Evolutionary conservation across 2,888 invertebrate genomes (phyloP).

Genomic region (Oscheius myriophilus): DNA sequence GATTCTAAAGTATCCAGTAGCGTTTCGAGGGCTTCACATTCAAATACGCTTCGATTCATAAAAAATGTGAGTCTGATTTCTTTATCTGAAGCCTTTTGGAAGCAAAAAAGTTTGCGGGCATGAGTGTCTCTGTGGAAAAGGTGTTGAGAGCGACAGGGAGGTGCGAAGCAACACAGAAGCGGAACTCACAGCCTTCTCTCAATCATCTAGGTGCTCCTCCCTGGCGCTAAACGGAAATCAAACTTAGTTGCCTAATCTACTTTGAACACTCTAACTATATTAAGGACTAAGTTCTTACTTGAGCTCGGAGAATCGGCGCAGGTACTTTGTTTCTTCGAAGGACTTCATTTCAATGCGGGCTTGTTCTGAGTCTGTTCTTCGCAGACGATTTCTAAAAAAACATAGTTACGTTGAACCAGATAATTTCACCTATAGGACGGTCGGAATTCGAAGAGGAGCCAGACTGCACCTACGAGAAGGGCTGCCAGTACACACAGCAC

Average conservation of each 20-base stretch:
- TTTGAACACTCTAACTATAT: not conserved
- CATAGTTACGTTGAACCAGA: not conserved
- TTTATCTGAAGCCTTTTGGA: too few relatives aligned
- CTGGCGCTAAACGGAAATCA: conserved; percentile 7
- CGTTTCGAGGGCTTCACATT: too few relatives aligned
- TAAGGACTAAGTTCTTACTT: conserved; percentile 39
- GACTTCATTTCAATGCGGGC: conserved; percentile 46
- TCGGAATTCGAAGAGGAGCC: conserved; percentile 51
- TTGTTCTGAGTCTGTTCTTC: conserved; percentile 46
- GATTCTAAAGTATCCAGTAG: too few relatives aligned
- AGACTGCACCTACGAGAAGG: conserved; percentile 38
- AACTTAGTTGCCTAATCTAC: not conserved
- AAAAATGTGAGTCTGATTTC: too few relatives aligned
- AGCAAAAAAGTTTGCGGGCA: too few relatives aligned
- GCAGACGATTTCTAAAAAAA: conserved; percentile 47
- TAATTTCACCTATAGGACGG: conserved; percentile 40
- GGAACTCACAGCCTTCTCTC: conserved; percentile 17
- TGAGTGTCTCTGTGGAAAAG: not conserved
- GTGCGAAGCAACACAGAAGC: not conserved
- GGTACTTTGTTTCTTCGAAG: conserved; percentile 55
- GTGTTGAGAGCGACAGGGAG: conserved; percentile 6
- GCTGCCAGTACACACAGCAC: conserved; percentile 42
- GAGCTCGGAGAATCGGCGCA: conserved; percentile 53
- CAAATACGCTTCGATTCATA: too few relatives aligned
- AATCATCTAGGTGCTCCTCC: conserved; percentile 23